These are phyloP conservation scores for Chromis chromis DNA, from an alignment of 2,797 vertebrate species.

Conservation along the genomic window DNA sequence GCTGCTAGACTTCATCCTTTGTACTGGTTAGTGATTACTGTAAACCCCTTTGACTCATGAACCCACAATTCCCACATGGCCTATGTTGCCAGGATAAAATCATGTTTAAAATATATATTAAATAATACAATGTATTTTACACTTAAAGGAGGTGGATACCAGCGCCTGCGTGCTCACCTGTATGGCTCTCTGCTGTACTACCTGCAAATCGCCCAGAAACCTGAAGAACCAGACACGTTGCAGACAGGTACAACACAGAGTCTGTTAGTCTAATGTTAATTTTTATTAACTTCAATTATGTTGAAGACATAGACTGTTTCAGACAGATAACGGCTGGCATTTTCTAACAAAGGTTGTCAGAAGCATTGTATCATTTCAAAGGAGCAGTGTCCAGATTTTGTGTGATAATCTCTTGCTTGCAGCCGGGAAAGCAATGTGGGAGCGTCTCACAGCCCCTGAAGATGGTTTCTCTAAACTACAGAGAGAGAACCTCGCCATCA, in stretches of 20 bases:
- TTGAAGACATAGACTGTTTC: background rate
- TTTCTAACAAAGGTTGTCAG: background rate
- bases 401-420: background rate
- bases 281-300: background rate
- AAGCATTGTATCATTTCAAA: too few species aligned
- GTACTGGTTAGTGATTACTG: conserved; percentile 87
- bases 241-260: conserved; percentile 87
- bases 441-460: conserved; percentile 95
- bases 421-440: conserved; percentile 95
- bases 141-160: conserved; percentile 93
- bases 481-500: conserved; percentile 94
- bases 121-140: conserved; percentile 2
- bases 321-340: background rate
- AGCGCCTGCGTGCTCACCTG: conserved; percentile 94
- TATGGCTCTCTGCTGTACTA: conserved; percentile 97
- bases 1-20: conserved; percentile 96
- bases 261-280: background rate
- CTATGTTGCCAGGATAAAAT: background rate
- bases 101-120: background rate
- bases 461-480: conserved; percentile 97
- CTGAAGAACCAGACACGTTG: conserved; percentile 96
- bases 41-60: background rate
- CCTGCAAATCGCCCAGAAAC: conserved; percentile 97
- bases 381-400: background rate
- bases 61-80: background rate